Evolutionary conservation across 2,113 vertebrate genomes (phyloP), one percentile per base, ranked within the genome.

Genomic region (Antigone vipio): DNA sequence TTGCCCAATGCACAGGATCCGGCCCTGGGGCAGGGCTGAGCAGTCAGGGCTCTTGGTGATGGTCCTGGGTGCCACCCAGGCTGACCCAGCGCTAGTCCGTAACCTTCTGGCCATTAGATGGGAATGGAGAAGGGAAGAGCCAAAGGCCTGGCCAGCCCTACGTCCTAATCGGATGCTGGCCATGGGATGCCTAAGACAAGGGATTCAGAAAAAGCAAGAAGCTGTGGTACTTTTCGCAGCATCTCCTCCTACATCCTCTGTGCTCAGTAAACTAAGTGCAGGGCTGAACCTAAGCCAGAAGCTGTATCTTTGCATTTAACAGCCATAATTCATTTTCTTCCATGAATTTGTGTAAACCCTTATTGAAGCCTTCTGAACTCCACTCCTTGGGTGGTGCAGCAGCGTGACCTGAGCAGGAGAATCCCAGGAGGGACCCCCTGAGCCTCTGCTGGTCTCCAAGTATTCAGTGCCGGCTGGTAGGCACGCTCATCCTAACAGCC

Each of bases 371-470:
- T 44, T 30, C 15, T 16, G 69, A 63, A 10, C 9, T 29, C 42
- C 3, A 3, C 30, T 53, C 21, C 40, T 29, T 3, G 6, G 27
- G 30, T 11, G 20, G 32, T 21, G 15, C 55, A 55, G 68, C 63
- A 68, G 74, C 0, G 4, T 19, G 29, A 60, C 9, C n/a, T 6
- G 20, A 58, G 71, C 79, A 60, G 55, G 40, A 86, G 49, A 9
- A 44, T 40, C 50, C 69, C 16, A 2, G 55, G 32, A 69, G 12
- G 27, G 27, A 44, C 21, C 15, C 58, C 49, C n/a, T 7, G 62
- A 75, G 14, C 26, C 17, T 45, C 50, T 0, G 0, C 8, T 30
- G 22, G 8, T 34, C 64, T 35, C 4, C 0, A 55, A 29, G 50
- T 6, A 34, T 29, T 32, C 22, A 5, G 44, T 62, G 64, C n/a